Conservation (phyloP, 2,113 vertebrate genomes). For the Tragelaphus scriptus region DNA sequence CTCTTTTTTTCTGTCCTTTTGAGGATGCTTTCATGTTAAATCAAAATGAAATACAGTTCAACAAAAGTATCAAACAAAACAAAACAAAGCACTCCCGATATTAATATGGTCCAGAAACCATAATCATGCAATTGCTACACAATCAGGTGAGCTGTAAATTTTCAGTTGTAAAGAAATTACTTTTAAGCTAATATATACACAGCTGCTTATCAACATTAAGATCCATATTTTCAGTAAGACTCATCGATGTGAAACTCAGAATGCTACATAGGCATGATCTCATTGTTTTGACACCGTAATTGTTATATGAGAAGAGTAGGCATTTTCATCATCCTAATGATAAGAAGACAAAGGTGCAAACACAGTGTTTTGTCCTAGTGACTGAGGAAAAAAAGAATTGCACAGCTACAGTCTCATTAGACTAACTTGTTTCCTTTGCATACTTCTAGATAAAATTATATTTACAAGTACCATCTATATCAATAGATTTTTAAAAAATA, state of each 20-base stretch:
- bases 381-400: background rate
- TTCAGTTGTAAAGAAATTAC: background rate
- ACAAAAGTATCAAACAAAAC: background rate
- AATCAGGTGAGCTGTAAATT: background rate
- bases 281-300: background rate
- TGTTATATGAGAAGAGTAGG: background rate
- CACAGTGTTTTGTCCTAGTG: background rate
- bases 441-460: background rate
- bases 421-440: background rate
- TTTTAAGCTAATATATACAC: background rate
- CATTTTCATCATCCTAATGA: background rate
- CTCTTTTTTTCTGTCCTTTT: background rate
- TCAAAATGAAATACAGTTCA: background rate
- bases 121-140: background rate
- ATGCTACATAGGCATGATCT: background rate
- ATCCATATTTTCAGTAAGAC: background rate
- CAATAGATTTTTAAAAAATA: background rate
- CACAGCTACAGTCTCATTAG: background rate
- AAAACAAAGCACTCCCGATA: background rate
- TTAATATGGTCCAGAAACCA: background rate
- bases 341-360: background rate
- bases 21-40: background rate
- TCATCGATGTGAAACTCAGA: background rate
- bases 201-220: background rate
- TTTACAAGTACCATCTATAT: background rate